Base-by-base conservation (phyloP, 2,797 vertebrate genomes). In the Ctenopoma multispine region DNA sequence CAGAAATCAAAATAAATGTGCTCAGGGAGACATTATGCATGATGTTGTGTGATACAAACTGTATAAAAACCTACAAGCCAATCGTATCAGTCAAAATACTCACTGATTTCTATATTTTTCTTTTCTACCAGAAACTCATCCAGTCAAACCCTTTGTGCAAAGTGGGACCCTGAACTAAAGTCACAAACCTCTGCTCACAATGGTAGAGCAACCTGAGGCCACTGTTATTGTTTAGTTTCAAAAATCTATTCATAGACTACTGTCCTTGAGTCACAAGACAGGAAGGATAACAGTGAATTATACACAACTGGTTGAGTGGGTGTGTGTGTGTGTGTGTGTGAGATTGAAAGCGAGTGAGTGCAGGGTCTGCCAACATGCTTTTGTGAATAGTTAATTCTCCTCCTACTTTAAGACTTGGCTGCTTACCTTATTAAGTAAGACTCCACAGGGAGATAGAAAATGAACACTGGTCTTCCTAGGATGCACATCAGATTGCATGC, bases 361-460 rank as follows among this genome's bases (percentile, higher is more conserved):
- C 41, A 63, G 72, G 67, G 77, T 89, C 87, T 88, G 87, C 83
- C 82, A 87, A 84, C 85, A 89, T 89, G 89, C 87, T 86, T 93
- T 90, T 89, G 82, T 89, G 91, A 93, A 92, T 90, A 85, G 85
- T 83, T 92, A 80, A 90, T 91, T 88, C 88, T 72, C 72, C 80
- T 63, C 79, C 83, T 78, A 72, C 87, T 89, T 91, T 83, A 87
- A 84, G 83, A 84, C 72, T 85, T 86, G 83, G 81, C 85, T 85
- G 80, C 83, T 80, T 77, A 77, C 80, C 82, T 89, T 89, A 87
- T 91, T 89, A 89, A 91, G 81, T 79, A 84, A 86, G 81, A 75
- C 75, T 87, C 84, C 88, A 79, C 43, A 60, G 80, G 78, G 87
- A 88, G 56, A 78, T 69, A 69, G 63, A 62, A 72, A 84, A 81